Evolutionary conservation across 2,888 invertebrate genomes (phyloP), one percentile per base, ranked within the genome.

Genomic region (Pristionchus entomophagus): DNA sequence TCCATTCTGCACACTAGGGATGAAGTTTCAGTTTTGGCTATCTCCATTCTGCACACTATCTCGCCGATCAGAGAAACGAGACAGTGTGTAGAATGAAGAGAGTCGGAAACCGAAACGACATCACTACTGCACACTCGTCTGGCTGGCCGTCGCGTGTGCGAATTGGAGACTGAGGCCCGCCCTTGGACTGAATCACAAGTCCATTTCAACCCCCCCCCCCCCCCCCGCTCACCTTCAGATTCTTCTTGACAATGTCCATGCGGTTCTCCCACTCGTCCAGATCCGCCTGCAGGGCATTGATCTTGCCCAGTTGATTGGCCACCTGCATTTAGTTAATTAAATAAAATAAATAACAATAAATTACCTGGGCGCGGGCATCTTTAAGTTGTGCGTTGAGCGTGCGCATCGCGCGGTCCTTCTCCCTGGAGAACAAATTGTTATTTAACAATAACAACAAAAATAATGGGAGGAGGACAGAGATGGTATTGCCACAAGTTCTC

Each of bases 191-290:
- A n/a, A n/a, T n/a, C n/a, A n/a, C n/a, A n/a, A n/a, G n/a, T n/a
- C n/a, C n/a, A n/a, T n/a, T n/a, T n/a, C n/a, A n/a, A n/a, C n/a
- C n/a, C n/a, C n/a, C n/a, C n/a, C n/a, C n/a, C n/a, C n/a, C n/a
- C n/a, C n/a, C n/a, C n/a, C n/a, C n/a, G 45, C 32, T n/a, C n/a
- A 88, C 89, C 86, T 90, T 89, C 73, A 91, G 78, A 53, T 89
- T 86, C 10, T 88, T 88, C 62, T 88, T 86, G 38, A 91, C 84
- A 49, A 89, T 86, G n/a, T 89, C 88, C 53, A 91, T 87, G 59
- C 89, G 85, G 12, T 86, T 87, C 62, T 88, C 88, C 45, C 82
- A 86, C 26, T 90, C 89, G 38, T 88, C 86, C 65, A 89, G 78
- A 78, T 91, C 90, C 10, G 87, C 82, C 73, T 89, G 88, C 51